Evolutionary conservation across 2,797 vertebrate species (phyloP).

Genomic region (Phalanger gymnotis): DNA sequence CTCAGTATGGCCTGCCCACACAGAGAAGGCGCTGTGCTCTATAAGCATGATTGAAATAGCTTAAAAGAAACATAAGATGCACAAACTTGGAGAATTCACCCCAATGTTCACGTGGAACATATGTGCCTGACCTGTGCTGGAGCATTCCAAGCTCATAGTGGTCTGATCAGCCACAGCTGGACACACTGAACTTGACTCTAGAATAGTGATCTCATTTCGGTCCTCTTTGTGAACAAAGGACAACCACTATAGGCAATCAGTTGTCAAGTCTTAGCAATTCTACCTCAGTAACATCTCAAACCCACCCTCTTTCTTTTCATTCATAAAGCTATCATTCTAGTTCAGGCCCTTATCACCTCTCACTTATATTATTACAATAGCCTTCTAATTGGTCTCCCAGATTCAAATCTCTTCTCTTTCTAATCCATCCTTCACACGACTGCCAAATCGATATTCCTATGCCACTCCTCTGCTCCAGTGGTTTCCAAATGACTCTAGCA

Average conservation of each 20-base stretch:
- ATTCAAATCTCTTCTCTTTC: slow-evolving; percentile 2
- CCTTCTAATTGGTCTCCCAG: not conserved
- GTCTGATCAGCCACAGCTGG: too few species aligned
- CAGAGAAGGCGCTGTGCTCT: too few species aligned
- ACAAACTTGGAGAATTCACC: too few species aligned
- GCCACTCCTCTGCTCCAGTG: not conserved
- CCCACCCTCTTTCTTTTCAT: not conserved
- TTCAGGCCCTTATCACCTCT: not conserved
- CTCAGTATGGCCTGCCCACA: too few species aligned
- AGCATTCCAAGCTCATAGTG: too few species aligned
- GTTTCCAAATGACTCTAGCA: not conserved
- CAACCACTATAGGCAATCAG: not conserved
- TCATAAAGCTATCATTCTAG: not conserved
- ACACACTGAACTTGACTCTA: too few species aligned
- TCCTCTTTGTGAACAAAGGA: too few species aligned
- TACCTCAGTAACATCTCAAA: not conserved
- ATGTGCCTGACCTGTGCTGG: too few species aligned
- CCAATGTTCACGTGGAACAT: too few species aligned
- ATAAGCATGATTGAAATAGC: too few species aligned
- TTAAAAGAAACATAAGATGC: too few species aligned
- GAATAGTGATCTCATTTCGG: too few species aligned
- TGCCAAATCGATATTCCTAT: not conserved
- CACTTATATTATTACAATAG: not conserved
- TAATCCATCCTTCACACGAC: not conserved
- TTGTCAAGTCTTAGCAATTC: not conserved